Evolutionary conservation across 2,888 invertebrate species (phyloP), one percentile per base, ranked within the genome.

Genomic region (Melieria crassipennis): DNA sequence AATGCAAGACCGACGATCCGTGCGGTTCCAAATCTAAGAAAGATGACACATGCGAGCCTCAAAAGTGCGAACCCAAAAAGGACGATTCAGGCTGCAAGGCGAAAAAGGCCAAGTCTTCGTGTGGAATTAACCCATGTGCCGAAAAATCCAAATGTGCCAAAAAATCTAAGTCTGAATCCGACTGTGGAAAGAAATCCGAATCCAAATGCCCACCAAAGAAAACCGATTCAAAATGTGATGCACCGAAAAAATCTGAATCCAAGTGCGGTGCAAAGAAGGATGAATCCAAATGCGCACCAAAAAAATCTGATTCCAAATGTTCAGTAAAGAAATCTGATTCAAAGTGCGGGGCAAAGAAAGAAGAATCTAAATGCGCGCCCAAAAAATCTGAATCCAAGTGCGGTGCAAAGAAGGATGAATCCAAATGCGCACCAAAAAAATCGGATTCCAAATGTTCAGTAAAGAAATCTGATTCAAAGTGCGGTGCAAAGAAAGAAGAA

Each of bases 191-290:
- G 5, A 69, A 65, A 50, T 43, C 57, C 5, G 64, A 64, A 13
- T 63, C n/a, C 45, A 69, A 66, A 57, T 30, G 46, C 47, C 42
- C 57, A 57, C n/a, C 57, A 11, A 65, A 70, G 56, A 64, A 68
- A 56, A 16, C 50, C 5, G n/a, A 11, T 11, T 50, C 30, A 30
- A 42, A 62, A 63, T 47, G 52, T 43, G 43, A 16, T 7, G 30
- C 42, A 1, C 2, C 30, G 10, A 50, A 16, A 5, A 64, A 63
- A 30, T 7, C 69, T 5, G 43, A 47, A 9, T 57, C 63, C 2
- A 30, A 30, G 30, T 30, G 30, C 30, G 30, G 1, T 30, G 30
- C 30, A 30, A 1, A 30, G 30, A 30, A 30, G 2, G 16, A 13
- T 45, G n/a, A 64, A 43, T 50, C 30, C 30, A 30, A 30, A 2